Conservation (phyloP, 2,113 vertebrate species). For the Mixornis gularis region DNA sequence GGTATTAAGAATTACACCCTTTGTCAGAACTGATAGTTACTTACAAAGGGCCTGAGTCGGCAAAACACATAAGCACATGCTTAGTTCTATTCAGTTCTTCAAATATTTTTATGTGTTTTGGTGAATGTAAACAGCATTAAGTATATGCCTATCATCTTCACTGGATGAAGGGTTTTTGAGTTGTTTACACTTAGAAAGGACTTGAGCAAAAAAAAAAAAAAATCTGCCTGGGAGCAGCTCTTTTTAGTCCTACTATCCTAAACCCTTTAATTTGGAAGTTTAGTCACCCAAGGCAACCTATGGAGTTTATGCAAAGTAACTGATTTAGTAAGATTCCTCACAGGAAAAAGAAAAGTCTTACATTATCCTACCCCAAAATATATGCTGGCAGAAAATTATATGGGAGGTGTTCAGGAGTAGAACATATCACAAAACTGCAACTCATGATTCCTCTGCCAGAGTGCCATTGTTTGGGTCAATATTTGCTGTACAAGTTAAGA, state of each 20-base stretch:
- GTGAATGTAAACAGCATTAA: neutral
- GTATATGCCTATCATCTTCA: neutral
- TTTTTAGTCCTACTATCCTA: neutral
- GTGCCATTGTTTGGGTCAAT: neutral
- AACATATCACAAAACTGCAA: neutral
- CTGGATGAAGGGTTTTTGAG: neutral
- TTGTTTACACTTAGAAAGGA: neutral
- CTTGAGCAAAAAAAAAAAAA: neutral
- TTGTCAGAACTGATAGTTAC: neutral
- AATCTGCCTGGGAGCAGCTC: neutral
- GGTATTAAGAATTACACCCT: neutral
- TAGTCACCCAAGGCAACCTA: neutral
- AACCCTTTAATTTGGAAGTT: neutral
- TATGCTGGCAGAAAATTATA: neutral
- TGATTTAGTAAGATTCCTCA: neutral
- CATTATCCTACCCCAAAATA: neutral
- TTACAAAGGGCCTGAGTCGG: neutral
- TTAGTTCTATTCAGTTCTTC: neutral
- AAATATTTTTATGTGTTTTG: neutral
- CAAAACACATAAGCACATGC: neutral
- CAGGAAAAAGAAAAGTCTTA: neutral
- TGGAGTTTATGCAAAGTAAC: neutral
- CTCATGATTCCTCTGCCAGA: neutral
- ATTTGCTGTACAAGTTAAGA: constrained; percentile 17
- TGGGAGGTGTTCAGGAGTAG: neutral